phyloP scores from a whole-genome alignment of 2,888 invertebrate genomes.

The Clusia tigrina region DNA sequence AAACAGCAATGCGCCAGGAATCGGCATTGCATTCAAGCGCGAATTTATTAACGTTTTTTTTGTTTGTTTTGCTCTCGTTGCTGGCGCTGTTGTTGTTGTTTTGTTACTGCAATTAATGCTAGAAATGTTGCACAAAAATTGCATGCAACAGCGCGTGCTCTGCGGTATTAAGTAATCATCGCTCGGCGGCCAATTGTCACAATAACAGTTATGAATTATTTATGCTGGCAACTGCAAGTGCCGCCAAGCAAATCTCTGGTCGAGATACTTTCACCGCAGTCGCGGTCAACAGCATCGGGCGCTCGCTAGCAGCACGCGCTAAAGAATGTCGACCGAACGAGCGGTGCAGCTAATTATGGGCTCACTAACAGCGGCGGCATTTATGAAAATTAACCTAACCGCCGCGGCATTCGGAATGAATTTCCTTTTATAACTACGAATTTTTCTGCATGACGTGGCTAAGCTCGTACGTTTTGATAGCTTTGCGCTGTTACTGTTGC shows the following conservation, averaged over 20 bases:
- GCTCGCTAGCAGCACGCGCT: conserved; percentile 17
- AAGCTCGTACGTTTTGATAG: neutral
- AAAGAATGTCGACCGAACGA: conserved; percentile 3
- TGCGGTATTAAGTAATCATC: conserved; percentile 18
- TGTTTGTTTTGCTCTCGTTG: neutral
- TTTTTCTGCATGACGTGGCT: neutral
- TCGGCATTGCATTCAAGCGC: neutral
- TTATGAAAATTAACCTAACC: neutral
- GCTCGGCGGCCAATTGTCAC: conserved; percentile 44
- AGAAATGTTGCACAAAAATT: too few relatives aligned
- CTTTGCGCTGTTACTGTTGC: neutral
- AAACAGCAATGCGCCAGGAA: too few relatives aligned
- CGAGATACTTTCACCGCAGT: conserved; percentile 5
- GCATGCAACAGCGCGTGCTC: conserved; percentile 11
- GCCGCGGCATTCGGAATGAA: neutral
- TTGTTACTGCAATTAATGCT: neutral
- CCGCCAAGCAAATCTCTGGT: neutral
- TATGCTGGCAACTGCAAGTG: conserved; percentile 35
- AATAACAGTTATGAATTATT: conserved; percentile 56
- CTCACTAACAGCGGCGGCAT: neutral
- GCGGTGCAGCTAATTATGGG: conserved; percentile 1
- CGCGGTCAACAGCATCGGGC: too few relatives aligned
- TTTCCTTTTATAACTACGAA: too few relatives aligned
- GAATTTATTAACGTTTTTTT: conserved; percentile 12
- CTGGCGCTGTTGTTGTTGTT: neutral